A percentile compares a stretch with the other conserved stretches of the same genome.
These are phyloP conservation scores for Tenebrio molitor DNA, from an alignment of 1,140 invertebrate genomes.

Conservation along the genomic window DNA sequence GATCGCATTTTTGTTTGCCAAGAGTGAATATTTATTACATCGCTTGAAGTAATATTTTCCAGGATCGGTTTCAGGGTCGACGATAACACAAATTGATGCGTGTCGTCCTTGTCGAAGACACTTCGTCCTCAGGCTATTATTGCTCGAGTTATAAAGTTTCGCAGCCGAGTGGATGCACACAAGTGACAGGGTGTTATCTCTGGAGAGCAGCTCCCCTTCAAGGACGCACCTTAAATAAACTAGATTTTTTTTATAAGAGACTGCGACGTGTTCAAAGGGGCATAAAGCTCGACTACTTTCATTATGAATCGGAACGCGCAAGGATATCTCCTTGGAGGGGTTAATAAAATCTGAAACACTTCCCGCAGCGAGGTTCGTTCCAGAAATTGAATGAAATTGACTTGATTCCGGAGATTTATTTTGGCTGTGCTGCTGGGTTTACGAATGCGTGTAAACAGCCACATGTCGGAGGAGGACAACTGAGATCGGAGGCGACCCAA, in stretches of 20 bases:
- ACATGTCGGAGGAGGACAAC: background rate
- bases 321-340: background rate
- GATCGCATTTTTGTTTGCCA: background rate
- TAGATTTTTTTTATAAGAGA: constrained; percentile 18
- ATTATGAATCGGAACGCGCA: constrained; percentile 9
- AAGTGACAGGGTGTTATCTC: constrained; percentile 32
- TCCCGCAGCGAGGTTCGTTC: background rate
- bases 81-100: constrained; percentile 29
- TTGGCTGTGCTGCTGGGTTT: constrained; percentile 2
- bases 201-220: background rate
- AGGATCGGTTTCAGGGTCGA: constrained; percentile 23
- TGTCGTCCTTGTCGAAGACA: constrained; percentile 12
- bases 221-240: constrained; percentile 30
- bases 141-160: constrained; percentile 32
- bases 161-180: constrained; percentile 35
- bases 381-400: constrained; percentile 10
- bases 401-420: constrained; percentile 11
- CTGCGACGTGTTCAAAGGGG: background rate
- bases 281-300: background rate
- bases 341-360: constrained; percentile 12
- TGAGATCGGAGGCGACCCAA: too few species aligned
- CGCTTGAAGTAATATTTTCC: constrained; percentile 9
- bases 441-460: constrained; percentile 4
- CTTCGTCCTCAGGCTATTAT: constrained; percentile 6
- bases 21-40: constrained; percentile 12